These are phyloP conservation scores for Arnoldichthys spilopterus DNA, from an alignment of 2,797 vertebrate species.

Conservation along the genomic window DNA sequence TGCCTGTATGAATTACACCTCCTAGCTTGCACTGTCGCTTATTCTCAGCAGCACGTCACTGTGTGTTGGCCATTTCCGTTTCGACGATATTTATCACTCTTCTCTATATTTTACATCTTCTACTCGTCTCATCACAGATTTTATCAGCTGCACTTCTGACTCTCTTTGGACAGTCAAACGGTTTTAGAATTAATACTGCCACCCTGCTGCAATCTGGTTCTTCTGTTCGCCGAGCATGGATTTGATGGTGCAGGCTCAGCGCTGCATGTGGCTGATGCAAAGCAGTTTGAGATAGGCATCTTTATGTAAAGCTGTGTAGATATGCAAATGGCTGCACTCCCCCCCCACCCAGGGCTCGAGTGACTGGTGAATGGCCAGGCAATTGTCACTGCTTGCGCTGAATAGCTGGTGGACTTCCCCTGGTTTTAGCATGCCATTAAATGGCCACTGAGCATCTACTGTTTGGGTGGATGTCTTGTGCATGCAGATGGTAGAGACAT, in stretches of 20 bases:
- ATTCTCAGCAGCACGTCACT: neutral
- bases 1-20: neutral
- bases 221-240: neutral
- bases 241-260: neutral
- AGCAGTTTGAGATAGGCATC: constrained; percentile 24
- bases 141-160: constrained; percentile 3
- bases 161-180: neutral
- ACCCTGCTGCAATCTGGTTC: neutral
- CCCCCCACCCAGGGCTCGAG: neutral
- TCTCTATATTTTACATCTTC: neutral
- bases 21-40: neutral
- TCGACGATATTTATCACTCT: neutral
- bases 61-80: neutral
- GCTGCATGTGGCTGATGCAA: constrained; percentile 23
- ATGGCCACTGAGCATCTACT: constrained; percentile 9
- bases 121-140: neutral
- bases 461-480: constrained; percentile 22
- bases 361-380: constrained; percentile 35
- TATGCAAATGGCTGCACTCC: constrained; percentile 38
- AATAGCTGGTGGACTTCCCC: constrained; percentile 41
- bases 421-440: constrained; percentile 24
- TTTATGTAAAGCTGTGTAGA: constrained; percentile 47
- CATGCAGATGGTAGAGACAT: constrained; percentile 12
- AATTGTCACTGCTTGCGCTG: constrained; percentile 31
- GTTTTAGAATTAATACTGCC: neutral